These are phyloP conservation scores for Hyperoplus lanceolatus DNA, from an alignment of 2,797 vertebrate species.

Conservation along the genomic window DNA sequence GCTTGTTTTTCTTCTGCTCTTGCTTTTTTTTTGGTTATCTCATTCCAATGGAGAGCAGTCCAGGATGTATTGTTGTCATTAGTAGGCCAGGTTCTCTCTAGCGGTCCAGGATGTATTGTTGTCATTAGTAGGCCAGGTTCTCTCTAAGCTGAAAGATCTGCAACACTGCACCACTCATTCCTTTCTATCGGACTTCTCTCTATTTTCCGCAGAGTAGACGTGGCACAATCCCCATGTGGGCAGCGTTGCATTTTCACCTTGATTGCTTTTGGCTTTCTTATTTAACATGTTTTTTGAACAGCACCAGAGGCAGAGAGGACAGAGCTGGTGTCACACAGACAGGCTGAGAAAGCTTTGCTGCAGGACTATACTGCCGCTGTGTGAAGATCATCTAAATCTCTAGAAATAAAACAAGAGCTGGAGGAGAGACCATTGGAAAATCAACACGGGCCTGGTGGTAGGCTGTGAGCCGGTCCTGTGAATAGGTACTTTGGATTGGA, in stretches of 20 bases:
- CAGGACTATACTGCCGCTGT: slow-evolving; percentile 36
- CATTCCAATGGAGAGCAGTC: slow-evolving; percentile 61
- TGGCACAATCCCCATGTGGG: slow-evolving; percentile 64
- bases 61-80: slow-evolving; percentile 68
- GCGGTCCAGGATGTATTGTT: slow-evolving; percentile 59
- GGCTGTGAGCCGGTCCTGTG: slow-evolving; percentile 4
- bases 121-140: slow-evolving; percentile 65
- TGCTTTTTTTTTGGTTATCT: slow-evolving; percentile 56
- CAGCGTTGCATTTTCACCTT: slow-evolving; percentile 75
- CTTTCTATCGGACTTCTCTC: slow-evolving; percentile 77
- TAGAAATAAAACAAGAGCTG: slow-evolving; percentile 39
- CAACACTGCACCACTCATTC: slow-evolving; percentile 55
- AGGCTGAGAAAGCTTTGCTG: slow-evolving; percentile 9
- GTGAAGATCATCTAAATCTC: slow-evolving; percentile 33
- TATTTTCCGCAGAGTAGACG: slow-evolving; percentile 70
- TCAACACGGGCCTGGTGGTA: slow-evolving; percentile 19
- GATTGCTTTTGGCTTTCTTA: slow-evolving; percentile 78
- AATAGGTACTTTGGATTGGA: slow-evolving; percentile 34
- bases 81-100: slow-evolving; percentile 58
- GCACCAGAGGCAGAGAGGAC: slow-evolving; percentile 42
- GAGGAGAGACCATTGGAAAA: slow-evolving; percentile 33
- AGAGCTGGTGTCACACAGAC: slow-evolving; percentile 39
- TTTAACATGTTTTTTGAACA: slow-evolving; percentile 67
- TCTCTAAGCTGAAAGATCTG: slow-evolving; percentile 62
- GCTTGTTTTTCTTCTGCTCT: slow-evolving; percentile 43